Evolutionary conservation across 1,140 invertebrate species (phyloP).

Genomic region (Drosophila serrata): DNA sequence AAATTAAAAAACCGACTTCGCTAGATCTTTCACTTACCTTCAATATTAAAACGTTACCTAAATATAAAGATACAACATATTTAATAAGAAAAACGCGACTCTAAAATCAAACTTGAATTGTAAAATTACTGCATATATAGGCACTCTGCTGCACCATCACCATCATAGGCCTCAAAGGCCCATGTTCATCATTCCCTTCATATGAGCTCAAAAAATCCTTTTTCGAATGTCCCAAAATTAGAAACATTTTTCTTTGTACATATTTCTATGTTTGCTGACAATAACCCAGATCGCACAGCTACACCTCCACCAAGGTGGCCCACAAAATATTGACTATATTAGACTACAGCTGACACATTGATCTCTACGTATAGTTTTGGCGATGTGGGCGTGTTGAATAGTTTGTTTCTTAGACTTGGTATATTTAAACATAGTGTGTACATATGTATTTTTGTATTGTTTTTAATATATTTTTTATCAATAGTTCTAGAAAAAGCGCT

Average conservation of each 20-base stretch:
- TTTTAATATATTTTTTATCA: slow-evolving; percentile 83
- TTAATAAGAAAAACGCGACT: no score
- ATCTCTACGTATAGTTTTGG: background rate
- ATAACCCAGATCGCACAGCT: no score
- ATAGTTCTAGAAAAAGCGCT: slow-evolving; percentile 84
- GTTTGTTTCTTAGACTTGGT: slow-evolving; percentile 64
- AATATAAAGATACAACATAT: no score
- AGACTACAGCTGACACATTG: background rate
- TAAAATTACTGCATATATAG: no score
- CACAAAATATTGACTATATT: background rate
- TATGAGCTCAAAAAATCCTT: background rate
- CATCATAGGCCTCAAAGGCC: no score
- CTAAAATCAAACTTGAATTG: no score
- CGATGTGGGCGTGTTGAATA: slow-evolving; percentile 1
- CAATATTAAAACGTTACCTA: no score
- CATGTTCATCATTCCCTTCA: no score
- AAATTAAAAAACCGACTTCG: no score
- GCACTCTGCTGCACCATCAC: no score
- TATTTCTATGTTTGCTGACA: background rate
- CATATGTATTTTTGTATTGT: slow-evolving; percentile 65
- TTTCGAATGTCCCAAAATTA: background rate
- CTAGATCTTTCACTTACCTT: no score
- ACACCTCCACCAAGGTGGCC: slow-evolving; percentile 2
- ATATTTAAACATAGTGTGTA: slow-evolving; percentile 79
- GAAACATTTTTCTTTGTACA: background rate